Base-by-base conservation (phyloP, 2,888 invertebrate species). In the Empis stercorea region DNA sequence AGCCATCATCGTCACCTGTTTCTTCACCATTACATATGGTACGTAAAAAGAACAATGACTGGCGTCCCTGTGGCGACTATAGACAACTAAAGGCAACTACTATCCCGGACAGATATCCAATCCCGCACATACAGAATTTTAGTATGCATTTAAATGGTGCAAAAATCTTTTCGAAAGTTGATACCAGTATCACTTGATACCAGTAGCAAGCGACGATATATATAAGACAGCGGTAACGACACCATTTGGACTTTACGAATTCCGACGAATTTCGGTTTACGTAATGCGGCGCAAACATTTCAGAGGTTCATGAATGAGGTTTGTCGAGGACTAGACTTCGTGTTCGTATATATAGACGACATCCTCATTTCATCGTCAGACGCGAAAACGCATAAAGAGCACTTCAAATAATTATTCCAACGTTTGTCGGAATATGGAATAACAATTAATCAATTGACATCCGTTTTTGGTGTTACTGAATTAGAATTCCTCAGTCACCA, bases 41-140 rank as follows among this genome's bases (percentile, higher is more conserved):
- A 36, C 44, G 11, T 46, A 48, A 48, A 20, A 20, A 27, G 13
- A 13, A 41, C 10, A 30, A 27, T 7, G 42, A 45, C 30, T 48
- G 42, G 45, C 20, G 48, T 10, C 44, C 45, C 9, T 48, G 48
- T 17, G 44, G 47, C 4, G 47, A 48, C 27, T 48, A 36, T 10
- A n/a, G 48, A 4, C 15, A 34, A 23, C 14, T 48, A 23, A 48
- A 45, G 14, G 27, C 45, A 11, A n/a, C 30, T 34, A 48, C 45
- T 4, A 32, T 39, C 4, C 45, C 48, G 5, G 48, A 48, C n/a
- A 20, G 44, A 13, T 45, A 45, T 30, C 45, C 45, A 9, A 42
- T 48, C 16, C 42, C 45, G 15, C 17, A 44, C 23, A 38, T 48
- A 20, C 36, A 44, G 7, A 27, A 45, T 36, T 45, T 44, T 10